Base-by-base conservation (phyloP, 1,140 invertebrate genomes). In the Ips typographus region DNA sequence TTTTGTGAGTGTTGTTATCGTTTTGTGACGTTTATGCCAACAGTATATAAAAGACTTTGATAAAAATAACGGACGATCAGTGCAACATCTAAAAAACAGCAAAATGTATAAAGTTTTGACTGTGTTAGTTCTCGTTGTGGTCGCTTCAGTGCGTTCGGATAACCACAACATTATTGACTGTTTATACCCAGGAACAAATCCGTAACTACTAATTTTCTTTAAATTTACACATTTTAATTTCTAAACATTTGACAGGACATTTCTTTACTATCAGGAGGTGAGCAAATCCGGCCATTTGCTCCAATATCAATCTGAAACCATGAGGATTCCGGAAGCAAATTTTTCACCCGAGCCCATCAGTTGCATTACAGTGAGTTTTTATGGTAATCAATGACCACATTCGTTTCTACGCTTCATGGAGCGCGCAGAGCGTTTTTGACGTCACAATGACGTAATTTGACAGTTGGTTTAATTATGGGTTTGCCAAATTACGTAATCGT, bases 201-300 rank as follows among this genome's bases (percentile, higher is more conserved):
- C 56, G 56, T 58, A 58, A 58, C 38, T 58, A 58, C 40, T 22
- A n/a, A 22, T 22, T 22, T 22, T 22, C 7, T 58, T 58, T 39
- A 39, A 3, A 3, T 7, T 39, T n/a, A 55, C 36, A 39, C 40
- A 39, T 22, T 40, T 22, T 5, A 7, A 4, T 41, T 2, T 41
- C 7, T 41, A 39, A 40, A 41, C 22, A 22, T 22, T 22, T 22
- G 5, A 40, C 41, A 58, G 56, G 4, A 40, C 8, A 41, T 8
- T 44, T 43, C 1, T 61, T 43, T 61, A 61, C 42, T n/a, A 61
- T 37, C 41, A 22, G 22, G 22, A 22, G 22, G 22, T 22, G 22
- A 22, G 22, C 22, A 22, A 22, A 22, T 22, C 22, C 43, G 47
- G 59, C 43, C 36, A 38, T 61, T 38, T 44, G 59, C 7, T 37